These are phyloP conservation scores for Chinchilla lanigera DNA, from an alignment of 2,113 vertebrate species.

Conservation along the genomic window DNA sequence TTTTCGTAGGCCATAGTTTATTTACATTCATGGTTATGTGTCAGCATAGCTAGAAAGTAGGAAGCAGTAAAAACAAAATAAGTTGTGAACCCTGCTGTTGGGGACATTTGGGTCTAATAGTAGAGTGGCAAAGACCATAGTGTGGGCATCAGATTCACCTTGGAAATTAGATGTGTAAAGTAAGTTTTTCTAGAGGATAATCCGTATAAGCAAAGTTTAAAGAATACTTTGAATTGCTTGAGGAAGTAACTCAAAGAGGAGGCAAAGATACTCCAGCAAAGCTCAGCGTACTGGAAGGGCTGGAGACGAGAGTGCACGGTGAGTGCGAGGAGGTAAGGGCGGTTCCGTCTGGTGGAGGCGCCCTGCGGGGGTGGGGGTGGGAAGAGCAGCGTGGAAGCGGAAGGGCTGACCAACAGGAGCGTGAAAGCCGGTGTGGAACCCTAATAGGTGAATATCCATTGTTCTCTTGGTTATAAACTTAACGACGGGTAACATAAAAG, in stretches of 20 bases:
- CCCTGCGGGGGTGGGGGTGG: not conserved
- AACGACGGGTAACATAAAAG: not conserved
- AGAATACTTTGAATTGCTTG: not conserved
- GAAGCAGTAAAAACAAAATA: not conserved
- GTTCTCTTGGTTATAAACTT: conserved; percentile 13
- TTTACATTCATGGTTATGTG: not conserved
- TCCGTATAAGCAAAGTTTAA: not conserved
- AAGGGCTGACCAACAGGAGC: not conserved
- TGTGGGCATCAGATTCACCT: not conserved
- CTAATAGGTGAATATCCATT: conserved; percentile 34
- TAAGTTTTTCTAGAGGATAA: conserved; percentile 5
- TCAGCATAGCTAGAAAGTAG: not conserved
- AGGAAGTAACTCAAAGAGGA: not conserved
- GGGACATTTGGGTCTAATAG: not conserved
- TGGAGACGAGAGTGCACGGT: not conserved
- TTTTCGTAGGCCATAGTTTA: not conserved
- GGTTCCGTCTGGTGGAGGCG: not conserved
- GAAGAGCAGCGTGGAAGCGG: not conserved
- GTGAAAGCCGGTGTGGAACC: not conserved
- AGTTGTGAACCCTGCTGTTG: not conserved
- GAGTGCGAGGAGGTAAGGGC: not conserved
- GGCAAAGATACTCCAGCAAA: not conserved
- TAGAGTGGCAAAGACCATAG: not conserved
- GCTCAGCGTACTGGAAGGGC: not conserved
- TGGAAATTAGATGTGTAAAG: not conserved